A percentile compares a stretch with the other conserved stretches of the same genome.
These are phyloP conservation scores for Brassicogethes aeneus DNA, from an alignment of 2,888 invertebrate species.

Conservation along the genomic window DNA sequence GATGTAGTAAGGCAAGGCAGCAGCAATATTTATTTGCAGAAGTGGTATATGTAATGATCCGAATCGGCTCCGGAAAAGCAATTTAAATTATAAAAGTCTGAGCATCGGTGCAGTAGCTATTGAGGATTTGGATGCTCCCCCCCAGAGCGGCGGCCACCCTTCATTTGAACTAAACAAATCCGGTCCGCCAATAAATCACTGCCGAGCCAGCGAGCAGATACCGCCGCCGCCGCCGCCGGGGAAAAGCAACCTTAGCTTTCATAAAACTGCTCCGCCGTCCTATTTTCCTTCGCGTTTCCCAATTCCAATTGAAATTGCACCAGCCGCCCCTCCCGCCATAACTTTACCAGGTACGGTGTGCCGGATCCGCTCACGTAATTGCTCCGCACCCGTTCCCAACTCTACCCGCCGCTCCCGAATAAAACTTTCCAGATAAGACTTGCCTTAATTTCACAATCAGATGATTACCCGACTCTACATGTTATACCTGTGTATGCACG, in stretches of 20 bases:
- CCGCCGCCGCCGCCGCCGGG: conserved; percentile 13
- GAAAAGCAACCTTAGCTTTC: not conserved
- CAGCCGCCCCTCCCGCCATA: not conserved
- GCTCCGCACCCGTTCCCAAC: not conserved
- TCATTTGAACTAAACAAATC: conserved; percentile 25
- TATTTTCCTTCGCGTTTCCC: not conserved
- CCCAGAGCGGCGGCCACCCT: conserved; percentile 15
- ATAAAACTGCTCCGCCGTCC: not conserved
- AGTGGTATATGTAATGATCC: conserved; percentile 8
- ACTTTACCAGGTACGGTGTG: not conserved
- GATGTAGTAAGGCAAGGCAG: too few relatives aligned
- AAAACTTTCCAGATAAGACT: not conserved
- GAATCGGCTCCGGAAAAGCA: conserved; percentile 3
- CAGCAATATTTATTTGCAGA: conserved; percentile 2
- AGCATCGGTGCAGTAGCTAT: not conserved
- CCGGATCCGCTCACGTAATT: not conserved
- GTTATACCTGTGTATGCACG: too few relatives aligned
- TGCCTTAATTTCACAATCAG: not conserved
- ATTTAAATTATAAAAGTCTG: conserved; percentile 8
- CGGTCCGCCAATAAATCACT: conserved; percentile 22
- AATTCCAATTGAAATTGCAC: conserved; percentile 7
- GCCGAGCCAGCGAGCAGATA: conserved; percentile 15
- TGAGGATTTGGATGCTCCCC: conserved; percentile 7
- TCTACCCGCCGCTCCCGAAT: not conserved
- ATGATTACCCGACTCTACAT: not conserved